Evolutionary conservation across 2,113 vertebrate genomes (phyloP), one percentile per base, ranked within the genome.

Genomic region (Vanacampus margaritifer): DNA sequence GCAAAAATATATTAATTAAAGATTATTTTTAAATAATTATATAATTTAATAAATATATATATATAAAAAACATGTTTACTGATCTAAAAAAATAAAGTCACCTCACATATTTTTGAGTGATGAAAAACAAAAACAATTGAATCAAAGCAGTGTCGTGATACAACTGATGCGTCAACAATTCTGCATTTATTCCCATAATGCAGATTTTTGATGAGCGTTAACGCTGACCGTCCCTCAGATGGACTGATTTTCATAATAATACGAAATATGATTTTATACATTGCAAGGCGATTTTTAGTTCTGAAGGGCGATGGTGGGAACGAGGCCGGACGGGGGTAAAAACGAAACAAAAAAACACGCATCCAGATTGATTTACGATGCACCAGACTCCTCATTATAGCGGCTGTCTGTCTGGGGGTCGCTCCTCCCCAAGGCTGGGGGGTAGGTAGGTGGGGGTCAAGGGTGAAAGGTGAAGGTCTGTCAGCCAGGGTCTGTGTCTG

Each of bases 391-490:
- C 64, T 46, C 70, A 48, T 65, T 51, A 65, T 9, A 36, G 70
- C 57, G 70, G 36, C 64, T 51, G 45, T 28, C 45, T 61, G 57
- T 61, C 56, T 65, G 54, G 50, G 54, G 70, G 45, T 9, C 13
- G 56, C 32, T 65, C 69, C 54, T 45, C 63, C 65, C 26, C 58
- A 48, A 43, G 54, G 54, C 26, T 32, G 14, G 54, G 54, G 54
- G 54, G 24, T 28, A 57, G 54, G 5, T 2, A 32, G 54, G 54
- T 9, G 43, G 43, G 58, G 58, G 68, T 69, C 58, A 69, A 69
- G 68, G 68, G 68, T 69, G 68, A 53, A 69, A 69, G 68, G 68
- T 62, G 58, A 69, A 69, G 58, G 68, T 51, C 68, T 53, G 68
- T 53, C 59, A 69, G 68, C 51, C 68, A 53, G 23, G 48, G 46